These are phyloP conservation scores for Haliaeetus vocifer DNA, from an alignment of 2,797 vertebrate genomes.

Conservation along the genomic window DNA sequence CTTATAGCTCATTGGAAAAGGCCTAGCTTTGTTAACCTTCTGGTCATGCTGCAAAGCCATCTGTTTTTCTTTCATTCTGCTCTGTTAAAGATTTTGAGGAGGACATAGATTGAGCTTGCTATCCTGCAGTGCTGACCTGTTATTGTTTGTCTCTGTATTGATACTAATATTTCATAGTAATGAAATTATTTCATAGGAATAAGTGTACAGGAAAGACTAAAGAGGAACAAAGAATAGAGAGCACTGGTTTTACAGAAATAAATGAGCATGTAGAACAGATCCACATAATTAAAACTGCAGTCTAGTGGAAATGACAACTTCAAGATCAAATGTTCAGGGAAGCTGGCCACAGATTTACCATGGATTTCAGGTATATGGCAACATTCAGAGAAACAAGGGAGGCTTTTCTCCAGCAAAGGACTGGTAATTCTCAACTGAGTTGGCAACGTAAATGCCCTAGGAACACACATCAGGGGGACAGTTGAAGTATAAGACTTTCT, in stretches of 20 bases:
- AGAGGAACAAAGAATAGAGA: background rate
- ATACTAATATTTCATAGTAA: background rate
- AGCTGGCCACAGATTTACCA: background rate
- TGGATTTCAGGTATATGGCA: background rate
- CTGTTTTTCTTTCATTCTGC: background rate
- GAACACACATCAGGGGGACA: background rate
- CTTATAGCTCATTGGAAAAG: background rate
- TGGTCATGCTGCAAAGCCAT: background rate
- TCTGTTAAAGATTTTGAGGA: background rate
- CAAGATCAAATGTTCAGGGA: background rate
- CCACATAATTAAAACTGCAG: background rate
- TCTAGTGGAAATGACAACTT: background rate
- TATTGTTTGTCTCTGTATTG: background rate
- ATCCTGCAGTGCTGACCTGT: rapidly evolving
- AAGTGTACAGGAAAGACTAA: background rate
- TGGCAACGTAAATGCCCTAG: background rate
- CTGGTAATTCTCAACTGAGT: background rate
- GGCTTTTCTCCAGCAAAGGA: background rate
- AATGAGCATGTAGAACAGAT: background rate
- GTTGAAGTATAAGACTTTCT: background rate
- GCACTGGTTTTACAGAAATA: background rate
- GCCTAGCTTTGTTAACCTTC: conserved; percentile 22
- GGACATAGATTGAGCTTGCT: background rate
- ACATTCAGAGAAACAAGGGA: background rate
- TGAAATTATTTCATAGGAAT: background rate